Evolutionary conservation across 2,888 invertebrate genomes (phyloP).

Genomic region (Phyllotreta striolata): DNA sequence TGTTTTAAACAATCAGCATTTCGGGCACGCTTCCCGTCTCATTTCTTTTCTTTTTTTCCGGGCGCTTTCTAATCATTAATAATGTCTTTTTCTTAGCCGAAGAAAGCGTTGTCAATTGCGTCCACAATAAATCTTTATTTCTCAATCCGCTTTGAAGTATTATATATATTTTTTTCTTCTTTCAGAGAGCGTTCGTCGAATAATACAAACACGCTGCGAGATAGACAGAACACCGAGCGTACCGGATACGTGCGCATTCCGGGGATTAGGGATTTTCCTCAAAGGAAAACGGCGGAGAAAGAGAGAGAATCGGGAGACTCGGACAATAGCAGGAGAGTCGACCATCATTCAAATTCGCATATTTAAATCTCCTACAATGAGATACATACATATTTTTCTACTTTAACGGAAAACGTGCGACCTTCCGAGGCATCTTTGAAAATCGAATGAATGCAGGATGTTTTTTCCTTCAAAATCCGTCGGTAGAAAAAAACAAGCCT

Average conservation of each 20-base stretch:
- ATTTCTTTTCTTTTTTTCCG: conserved; percentile 14
- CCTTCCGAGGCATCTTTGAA: conserved; percentile 35
- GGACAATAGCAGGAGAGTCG: conserved; percentile 30
- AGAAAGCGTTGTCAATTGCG: conserved; percentile 23
- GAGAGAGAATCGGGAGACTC: conserved; percentile 15
- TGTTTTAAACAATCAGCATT: conserved; percentile 1
- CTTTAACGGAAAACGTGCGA: conserved; percentile 46
- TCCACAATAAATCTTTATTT: conserved; percentile 30
- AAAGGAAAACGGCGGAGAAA: conserved; percentile 1
- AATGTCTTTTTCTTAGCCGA: conserved; percentile 25
- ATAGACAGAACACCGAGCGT: conserved; percentile 7
- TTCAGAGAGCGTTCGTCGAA: conserved; percentile 17
- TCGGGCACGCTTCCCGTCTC: conserved; percentile 6
- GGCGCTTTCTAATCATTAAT: conserved; percentile 26
- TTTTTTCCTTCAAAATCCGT: background rate
- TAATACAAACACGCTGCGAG: conserved; percentile 12
- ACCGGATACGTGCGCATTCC: conserved; percentile 18
- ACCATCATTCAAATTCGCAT: conserved; percentile 47
- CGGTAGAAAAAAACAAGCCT: too few species aligned
- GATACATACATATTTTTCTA: conserved; percentile 58
- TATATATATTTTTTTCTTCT: conserved; percentile 15
- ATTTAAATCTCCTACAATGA: conserved; percentile 56
- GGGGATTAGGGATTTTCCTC: conserved; percentile 30
- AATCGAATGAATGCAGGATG: conserved; percentile 28
- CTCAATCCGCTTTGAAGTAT: conserved; percentile 27